Conservation (phyloP, 2,888 invertebrate species). For the Dascillus cervinus region DNA sequence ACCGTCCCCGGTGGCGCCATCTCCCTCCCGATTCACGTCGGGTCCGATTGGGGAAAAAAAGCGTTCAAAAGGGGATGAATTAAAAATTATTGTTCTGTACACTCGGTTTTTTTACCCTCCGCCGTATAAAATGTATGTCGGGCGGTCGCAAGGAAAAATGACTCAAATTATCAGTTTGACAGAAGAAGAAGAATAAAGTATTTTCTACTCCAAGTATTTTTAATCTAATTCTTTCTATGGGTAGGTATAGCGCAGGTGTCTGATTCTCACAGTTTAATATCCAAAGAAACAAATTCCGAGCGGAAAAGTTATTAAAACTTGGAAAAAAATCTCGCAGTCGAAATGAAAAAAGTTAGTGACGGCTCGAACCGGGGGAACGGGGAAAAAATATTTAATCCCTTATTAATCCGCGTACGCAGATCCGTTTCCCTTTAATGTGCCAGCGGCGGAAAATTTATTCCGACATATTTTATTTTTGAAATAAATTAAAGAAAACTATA, state of each 20-base stretch:
- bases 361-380: background rate
- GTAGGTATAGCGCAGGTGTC: constrained; percentile 17
- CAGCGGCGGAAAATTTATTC: constrained; percentile 19
- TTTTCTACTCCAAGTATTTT: constrained; percentile 26
- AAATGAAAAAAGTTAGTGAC: background rate
- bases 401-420: too few relatives aligned
- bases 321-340: background rate
- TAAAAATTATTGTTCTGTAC: constrained; percentile 18
- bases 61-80: constrained; percentile 15
- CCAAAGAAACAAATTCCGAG: constrained; percentile 7
- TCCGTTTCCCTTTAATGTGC: too few relatives aligned
- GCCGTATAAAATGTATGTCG: constrained; percentile 13
- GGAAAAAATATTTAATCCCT: too few relatives aligned
- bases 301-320: too few relatives aligned
- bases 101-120: constrained; percentile 12
- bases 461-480: constrained; percentile 31
- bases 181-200: constrained; percentile 18
- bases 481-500: constrained; percentile 33
- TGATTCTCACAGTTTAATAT: constrained; percentile 14
- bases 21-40: background rate
- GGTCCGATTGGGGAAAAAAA: constrained; percentile 2
- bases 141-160: too few relatives aligned
- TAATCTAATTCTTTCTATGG: constrained; percentile 26
- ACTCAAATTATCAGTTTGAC: constrained; percentile 10
- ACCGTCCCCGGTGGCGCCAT: too few relatives aligned